phyloP scores from a whole-genome alignment of 2,888 invertebrate genomes.

The Bellardia pandia region DNA sequence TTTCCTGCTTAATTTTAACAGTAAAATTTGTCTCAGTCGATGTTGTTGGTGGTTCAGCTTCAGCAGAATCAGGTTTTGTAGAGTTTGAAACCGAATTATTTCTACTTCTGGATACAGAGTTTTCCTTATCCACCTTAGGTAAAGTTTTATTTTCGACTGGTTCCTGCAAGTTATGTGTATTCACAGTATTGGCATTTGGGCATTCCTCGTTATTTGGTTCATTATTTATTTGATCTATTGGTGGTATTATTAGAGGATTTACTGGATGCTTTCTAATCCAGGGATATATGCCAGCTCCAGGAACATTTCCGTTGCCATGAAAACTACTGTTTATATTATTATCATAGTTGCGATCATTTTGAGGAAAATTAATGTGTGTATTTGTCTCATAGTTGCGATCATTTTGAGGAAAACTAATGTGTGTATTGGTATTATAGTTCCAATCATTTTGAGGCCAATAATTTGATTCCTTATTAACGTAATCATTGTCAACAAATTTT shows the following conservation, averaged over 20 bases:
- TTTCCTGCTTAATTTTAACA: conserved; percentile 47
- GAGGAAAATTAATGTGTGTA: too few relatives aligned
- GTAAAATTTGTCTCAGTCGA: neutral
- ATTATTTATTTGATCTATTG: neutral
- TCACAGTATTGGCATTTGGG: neutral
- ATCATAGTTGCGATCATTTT: neutral
- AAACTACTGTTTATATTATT: conserved; percentile 7
- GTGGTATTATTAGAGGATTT: conserved; percentile 30
- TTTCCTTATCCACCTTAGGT: neutral
- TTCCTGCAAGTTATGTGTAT: neutral
- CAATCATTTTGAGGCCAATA: conserved; percentile 30
- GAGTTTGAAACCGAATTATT: neutral
- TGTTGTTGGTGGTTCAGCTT: neutral
- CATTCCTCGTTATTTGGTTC: neutral
- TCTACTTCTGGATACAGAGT: neutral
- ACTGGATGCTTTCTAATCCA: conserved; percentile 38
- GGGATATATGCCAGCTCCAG: conserved; percentile 16
- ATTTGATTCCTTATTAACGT: neutral
- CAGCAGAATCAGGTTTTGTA: neutral
- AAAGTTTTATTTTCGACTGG: neutral
- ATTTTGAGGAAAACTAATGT: neutral
- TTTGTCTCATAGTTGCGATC: too few relatives aligned
- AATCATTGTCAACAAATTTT: conserved; percentile 73
- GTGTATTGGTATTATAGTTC: neutral
- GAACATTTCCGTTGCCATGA: neutral